Base-by-base conservation (phyloP, 2,797 vertebrate genomes). In the Rachycentron canadum region DNA sequence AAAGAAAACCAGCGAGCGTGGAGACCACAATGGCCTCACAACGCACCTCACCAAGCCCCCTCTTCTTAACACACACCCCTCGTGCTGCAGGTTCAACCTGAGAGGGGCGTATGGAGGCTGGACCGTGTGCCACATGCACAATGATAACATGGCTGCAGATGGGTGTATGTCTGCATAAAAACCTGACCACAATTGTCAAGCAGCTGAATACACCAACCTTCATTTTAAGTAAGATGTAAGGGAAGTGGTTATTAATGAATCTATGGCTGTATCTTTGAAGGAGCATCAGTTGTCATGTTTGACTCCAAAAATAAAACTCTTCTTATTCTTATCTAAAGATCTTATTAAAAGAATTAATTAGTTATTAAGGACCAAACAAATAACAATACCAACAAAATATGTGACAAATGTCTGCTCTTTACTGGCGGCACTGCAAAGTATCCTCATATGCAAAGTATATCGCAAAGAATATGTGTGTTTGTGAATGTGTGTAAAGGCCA, bases 61-160 rank as follows among this genome's bases (percentile, higher is more conserved):
- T 89, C 94, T 94, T 95, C 93, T 96, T 95, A 93, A 93, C 90
- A 85, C 89, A 91, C 92, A 90, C 76, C 85, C 87, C 91, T 90
- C 90, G 66, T 90, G 85, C 80, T 47, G 81, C 83, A 88, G 90
- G 86, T 89, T 92, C 90, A 90, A 85, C 79, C 81, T 69, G 66
- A 85, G 70, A 76, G 69, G 64, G 83, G 84, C 30, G 50, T 77
- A 63, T 7, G 28, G 26, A 79, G 69, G 76, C 76, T 72, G 65
- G 78, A 75, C 81, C 72, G 61, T 78, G 1, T 63, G 85, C 78
- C 84, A 74, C 49, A 40, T 75, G 84, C 59, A 81, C 85, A 90
- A 83, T 83, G 79, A 88, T 74, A 85, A 70, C 83, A 84, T 26
- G 77, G 70, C 74, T 83, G 80, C 68, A 80, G 81, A 81, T 87